Evolutionary conservation across 2,113 vertebrate genomes (phyloP).

Genomic region (Glareola pratincola): DNA sequence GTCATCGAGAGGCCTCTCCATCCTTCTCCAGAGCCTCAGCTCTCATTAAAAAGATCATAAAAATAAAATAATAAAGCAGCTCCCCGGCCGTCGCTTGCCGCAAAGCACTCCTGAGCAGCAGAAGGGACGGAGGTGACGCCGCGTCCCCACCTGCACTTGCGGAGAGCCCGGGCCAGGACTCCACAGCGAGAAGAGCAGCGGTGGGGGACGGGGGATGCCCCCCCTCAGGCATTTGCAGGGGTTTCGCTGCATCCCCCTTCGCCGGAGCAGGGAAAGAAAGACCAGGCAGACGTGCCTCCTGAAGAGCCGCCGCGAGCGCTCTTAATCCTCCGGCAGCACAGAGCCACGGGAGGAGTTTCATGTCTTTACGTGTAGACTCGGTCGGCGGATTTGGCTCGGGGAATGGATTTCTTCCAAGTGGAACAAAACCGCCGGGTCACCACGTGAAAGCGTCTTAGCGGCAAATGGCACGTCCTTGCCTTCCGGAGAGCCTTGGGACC

Average conservation of each 20-base stretch:
- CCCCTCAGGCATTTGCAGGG: accelerated
- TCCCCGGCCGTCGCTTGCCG: background rate
- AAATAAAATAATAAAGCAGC: background rate
- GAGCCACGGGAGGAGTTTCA: background rate
- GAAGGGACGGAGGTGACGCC: background rate
- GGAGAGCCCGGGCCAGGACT: background rate
- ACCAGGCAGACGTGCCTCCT: accelerated
- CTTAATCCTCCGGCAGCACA: background rate
- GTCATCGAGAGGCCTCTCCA: background rate
- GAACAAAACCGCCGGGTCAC: background rate
- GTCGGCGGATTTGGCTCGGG: background rate
- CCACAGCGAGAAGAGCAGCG: accelerated
- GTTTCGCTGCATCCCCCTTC: accelerated
- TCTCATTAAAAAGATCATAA: background rate
- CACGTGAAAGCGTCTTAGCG: background rate
- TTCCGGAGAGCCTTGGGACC: background rate
- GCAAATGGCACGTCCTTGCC: accelerated
- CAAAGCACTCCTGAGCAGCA: background rate
- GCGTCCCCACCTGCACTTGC: accelerated
- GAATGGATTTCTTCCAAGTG: background rate
- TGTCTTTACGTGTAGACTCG: background rate
- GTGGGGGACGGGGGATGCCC: background rate
- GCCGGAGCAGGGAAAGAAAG: accelerated
- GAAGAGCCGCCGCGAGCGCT: accelerated
- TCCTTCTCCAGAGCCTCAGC: background rate